These are phyloP conservation scores for Sarotherodon lohbergeri DNA, from an alignment of 2,113 vertebrate genomes.

Conservation along the genomic window DNA sequence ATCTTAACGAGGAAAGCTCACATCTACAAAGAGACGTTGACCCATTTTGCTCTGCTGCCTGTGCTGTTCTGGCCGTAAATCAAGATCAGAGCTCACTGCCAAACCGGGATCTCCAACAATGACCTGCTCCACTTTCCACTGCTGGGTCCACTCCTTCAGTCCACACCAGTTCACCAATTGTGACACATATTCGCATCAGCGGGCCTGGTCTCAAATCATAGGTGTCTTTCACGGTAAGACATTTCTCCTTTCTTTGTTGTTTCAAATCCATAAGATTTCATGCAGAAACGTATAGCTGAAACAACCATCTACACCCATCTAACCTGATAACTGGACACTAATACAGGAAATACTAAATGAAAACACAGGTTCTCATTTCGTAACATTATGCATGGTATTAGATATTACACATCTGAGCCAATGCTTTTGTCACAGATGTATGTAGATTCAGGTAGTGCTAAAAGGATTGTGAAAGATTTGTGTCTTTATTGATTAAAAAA, in stretches of 20 bases:
- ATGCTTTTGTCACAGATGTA: accelerated
- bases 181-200: not conserved
- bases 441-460: accelerated
- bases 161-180: not conserved
- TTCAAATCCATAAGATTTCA: not conserved
- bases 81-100: slow-evolving; percentile 1
- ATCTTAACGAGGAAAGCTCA: not conserved
- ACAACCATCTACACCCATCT: not conserved
- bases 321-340: not conserved
- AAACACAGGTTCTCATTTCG: not conserved
- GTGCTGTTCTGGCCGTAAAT: slow-evolving; percentile 13
- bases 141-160: not conserved
- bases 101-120: slow-evolving; percentile 11
- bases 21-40: slow-evolving; percentile 5
- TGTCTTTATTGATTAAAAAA: not conserved
- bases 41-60: slow-evolving; percentile 10
- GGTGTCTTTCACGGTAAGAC: not conserved
- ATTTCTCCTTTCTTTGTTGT: not conserved
- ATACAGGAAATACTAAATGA: not conserved
- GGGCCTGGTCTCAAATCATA: not conserved
- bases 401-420: not conserved
- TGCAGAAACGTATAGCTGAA: not conserved
- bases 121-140: slow-evolving; percentile 9
- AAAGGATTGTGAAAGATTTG: not conserved
- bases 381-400: not conserved